Conservation (phyloP, 2,113 vertebrate species). For the Salvelinus fontinalis region DNA sequence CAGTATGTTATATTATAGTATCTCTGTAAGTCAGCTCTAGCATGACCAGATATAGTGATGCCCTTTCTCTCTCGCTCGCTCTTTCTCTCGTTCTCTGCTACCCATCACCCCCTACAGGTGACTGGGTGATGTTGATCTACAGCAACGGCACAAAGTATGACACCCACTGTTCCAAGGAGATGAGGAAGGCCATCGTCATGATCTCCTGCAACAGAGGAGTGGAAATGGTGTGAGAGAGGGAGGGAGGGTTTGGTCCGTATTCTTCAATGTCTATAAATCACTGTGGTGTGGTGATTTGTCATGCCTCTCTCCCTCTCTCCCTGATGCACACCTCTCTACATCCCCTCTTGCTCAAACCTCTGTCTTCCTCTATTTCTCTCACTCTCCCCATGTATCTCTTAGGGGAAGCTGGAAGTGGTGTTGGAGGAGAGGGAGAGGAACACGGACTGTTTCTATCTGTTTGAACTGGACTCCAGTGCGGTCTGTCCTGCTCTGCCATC, state of each 20-base stretch:
- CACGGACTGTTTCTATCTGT: slow-evolving; percentile 88
- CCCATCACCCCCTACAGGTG: slow-evolving; percentile 71
- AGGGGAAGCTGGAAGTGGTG: slow-evolving; percentile 78
- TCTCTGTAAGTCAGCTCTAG: no score
- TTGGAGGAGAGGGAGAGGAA: slow-evolving; percentile 79
- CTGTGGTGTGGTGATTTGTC: no score
- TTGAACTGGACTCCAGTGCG: slow-evolving; percentile 86
- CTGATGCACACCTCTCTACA: no score
- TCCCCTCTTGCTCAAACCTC: background rate
- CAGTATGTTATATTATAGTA: no score
- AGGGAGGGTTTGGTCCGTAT: no score
- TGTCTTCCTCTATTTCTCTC: background rate
- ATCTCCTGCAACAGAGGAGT: slow-evolving; percentile 83
- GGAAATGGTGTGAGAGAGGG: slow-evolving; percentile 65
- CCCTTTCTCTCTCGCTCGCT: background rate
- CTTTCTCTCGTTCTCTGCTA: slow-evolving; percentile 16
- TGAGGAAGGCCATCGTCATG: slow-evolving; percentile 85
- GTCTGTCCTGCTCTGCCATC: slow-evolving; percentile 80
- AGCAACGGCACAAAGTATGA: slow-evolving; percentile 79
- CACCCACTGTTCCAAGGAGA: slow-evolving; percentile 76
- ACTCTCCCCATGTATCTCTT: slow-evolving; percentile 21
- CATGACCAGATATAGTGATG: no score
- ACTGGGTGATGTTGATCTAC: slow-evolving; percentile 93
- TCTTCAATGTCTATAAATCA: no score
- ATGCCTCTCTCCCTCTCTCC: no score